Evolutionary conservation across 2,797 vertebrate species (phyloP).

Genomic region (Xenops minutus): DNA sequence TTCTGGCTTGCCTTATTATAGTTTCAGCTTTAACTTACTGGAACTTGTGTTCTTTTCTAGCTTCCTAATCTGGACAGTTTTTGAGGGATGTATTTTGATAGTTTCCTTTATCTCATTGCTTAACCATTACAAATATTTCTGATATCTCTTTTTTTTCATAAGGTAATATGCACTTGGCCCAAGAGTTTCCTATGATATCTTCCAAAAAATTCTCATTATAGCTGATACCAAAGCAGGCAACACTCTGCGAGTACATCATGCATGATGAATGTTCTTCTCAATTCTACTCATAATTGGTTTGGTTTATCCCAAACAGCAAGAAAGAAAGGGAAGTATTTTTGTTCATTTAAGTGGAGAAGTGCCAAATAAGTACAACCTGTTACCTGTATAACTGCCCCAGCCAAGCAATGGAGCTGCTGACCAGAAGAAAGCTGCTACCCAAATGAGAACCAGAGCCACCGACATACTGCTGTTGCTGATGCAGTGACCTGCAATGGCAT

Average conservation of each 20-base stretch:
- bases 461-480: slow-evolving; percentile 82
- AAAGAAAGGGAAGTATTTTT: background rate
- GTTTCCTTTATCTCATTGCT: slow-evolving; percentile 12
- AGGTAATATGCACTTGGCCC: background rate
- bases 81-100: slow-evolving; percentile 18
- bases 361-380: background rate
- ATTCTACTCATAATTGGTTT: background rate
- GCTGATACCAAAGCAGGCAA: background rate
- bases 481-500: slow-evolving; percentile 77
- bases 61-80: slow-evolving; percentile 7
- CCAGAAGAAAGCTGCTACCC: slow-evolving; percentile 88
- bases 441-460: slow-evolving; percentile 82
- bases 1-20: background rate
- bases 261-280: background rate
- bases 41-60: background rate
- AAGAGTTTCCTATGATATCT: background rate
- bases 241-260: accelerated
- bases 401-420: slow-evolving; percentile 85
- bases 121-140: slow-evolving; percentile 34
- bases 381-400: slow-evolving; percentile 93
- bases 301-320: background rate
- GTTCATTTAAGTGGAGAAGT: background rate
- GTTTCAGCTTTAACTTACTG: slow-evolving; percentile 17
- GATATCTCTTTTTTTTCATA: background rate
- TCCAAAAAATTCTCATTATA: background rate